Evolutionary conservation across 2,888 invertebrate species (phyloP), one percentile per base, ranked within the genome.

Genomic region (Vandiemenella viatica): DNA sequence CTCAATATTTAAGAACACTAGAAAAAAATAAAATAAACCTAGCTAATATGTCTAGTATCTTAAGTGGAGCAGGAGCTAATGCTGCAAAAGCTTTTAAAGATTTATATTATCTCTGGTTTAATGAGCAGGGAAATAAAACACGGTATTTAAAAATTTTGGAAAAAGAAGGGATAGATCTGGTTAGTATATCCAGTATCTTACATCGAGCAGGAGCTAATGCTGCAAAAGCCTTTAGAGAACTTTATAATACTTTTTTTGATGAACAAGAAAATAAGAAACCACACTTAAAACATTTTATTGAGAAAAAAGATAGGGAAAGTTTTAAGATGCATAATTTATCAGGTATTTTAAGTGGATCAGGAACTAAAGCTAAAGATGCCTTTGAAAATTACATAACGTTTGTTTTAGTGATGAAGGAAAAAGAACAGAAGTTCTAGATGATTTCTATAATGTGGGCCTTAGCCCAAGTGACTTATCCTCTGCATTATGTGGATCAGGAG

Each of bases 71-170:
- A n/a, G 17, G 38, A 5, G 13, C 38, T 38, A n/a, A 5, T 17
- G 38, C 38, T 38, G 38, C 38, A 3, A 38, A 38, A 38, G 38
- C 38, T 16, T 38, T 38, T 17, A 38, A 38, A 38, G 38, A 38
- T 2, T 5, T 38, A 5, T 38, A 4, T 17, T 3, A 38, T 8
- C 2, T 38, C 8, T 38, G 13, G 13, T 38, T 38, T 38, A 17
- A 38, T 17, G 38, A 5, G 17, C 15, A 38, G 8, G 38, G 38
- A 38, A n/a, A 17, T 17, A 38, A 38, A 5, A 5, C 16, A 2
- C 2, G 2, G 5, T 38, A 38, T 38, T 17, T 38, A 38, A 38
- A 17, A 38, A n/a, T 8, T 17, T 8, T 38, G 3, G 38, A 38
- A 38, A 5, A 38, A 3, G 6, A n/a, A 3, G 38, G 38, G 8